Base-by-base conservation (phyloP, 2,797 vertebrate species). In the Threskiornis aethiopicus region DNA sequence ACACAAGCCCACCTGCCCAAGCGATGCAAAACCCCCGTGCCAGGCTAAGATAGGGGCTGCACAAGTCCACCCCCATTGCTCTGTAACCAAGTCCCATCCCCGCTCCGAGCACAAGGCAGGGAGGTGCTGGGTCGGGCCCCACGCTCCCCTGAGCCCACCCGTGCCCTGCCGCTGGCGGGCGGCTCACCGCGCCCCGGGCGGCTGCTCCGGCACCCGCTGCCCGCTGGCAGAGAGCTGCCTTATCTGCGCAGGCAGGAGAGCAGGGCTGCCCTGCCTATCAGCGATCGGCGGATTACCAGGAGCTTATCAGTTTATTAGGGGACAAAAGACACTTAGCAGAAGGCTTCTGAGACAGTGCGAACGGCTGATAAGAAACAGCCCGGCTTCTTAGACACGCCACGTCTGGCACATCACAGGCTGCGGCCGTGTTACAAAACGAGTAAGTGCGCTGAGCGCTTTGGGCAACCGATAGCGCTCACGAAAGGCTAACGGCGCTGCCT, bases 281-380 rank as follows among this genome's bases (percentile, higher is more conserved):
- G 76, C 62, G 24, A 66, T 65, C 70, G 3, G 44, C 28, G 73
- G 93, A 96, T 97, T 95, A 91, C 90, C 90, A 57, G 92, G 22
- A 16, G 11, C 64, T 97, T 97, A 96, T 91, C 97, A 22, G 72
- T 90, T 93, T 88, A 87, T 96, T 86, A 88, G 79, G 89, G 92
- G 76, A 96, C 95, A 94, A 91, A 93, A 96, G 95, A 93, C 86
- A 77, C 87, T 95, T 87, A 35, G 94, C 95, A 96, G 82, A 89
- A 96, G 82, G 92, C 76, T 47, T 97, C 89, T 61, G 95, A 97
- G 95, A 90, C 95, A 70, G 82, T 91, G 94, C 13, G 13, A 83
- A 55, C 8, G 1, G 70, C 92, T 94, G 97, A 96, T 97, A 97
- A 97, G 96, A 35, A 78, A 24, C 61, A 37, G 49, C 77, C 75